Conservation (phyloP, 2,888 invertebrate species). For the Hermaeophaga mercurialis region DNA sequence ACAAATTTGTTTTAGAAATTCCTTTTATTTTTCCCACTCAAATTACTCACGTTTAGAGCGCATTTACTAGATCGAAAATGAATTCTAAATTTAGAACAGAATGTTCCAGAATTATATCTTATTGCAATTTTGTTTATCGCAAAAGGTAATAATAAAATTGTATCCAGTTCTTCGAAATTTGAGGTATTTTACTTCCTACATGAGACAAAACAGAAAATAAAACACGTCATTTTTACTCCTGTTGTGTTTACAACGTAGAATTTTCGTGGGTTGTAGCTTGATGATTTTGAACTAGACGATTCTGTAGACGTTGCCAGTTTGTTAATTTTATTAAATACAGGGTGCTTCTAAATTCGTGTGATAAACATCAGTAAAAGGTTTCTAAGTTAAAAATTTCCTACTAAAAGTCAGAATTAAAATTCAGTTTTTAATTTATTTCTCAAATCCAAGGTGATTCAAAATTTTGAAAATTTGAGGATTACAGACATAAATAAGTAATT, state of each 20-base stretch:
- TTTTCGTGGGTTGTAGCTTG: not conserved
- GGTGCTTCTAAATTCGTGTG: too few species aligned
- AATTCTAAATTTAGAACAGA: constrained; percentile 15
- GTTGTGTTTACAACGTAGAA: constrained; percentile 6
- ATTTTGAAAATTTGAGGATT: too few species aligned
- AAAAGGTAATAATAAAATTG: constrained; percentile 9
- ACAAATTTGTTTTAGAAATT: not conserved
- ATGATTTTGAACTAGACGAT: constrained; percentile 12
- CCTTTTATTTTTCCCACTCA: not conserved
- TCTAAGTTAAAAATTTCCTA: too few species aligned
- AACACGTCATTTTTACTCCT: constrained; percentile 14
- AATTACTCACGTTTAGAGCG: not conserved
- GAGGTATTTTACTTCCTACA: constrained; percentile 4
- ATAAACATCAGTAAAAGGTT: too few species aligned
- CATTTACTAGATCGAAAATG: constrained; percentile 4
- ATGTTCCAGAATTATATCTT: constrained; percentile 5
- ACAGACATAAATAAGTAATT: too few species aligned
- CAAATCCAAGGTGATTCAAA: too few species aligned
- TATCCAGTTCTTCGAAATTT: constrained; percentile 1
- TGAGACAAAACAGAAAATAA: not conserved
- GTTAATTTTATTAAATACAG: too few species aligned
- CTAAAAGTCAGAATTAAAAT: too few species aligned
- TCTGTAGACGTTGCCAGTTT: not conserved
- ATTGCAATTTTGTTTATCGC: not conserved
- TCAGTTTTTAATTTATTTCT: too few species aligned